Percentiles rank a stretch among this genome's conserved stretches.
Conservation (phyloP, 2,888 invertebrate species). For the Netelia fuscicornis region DNA sequence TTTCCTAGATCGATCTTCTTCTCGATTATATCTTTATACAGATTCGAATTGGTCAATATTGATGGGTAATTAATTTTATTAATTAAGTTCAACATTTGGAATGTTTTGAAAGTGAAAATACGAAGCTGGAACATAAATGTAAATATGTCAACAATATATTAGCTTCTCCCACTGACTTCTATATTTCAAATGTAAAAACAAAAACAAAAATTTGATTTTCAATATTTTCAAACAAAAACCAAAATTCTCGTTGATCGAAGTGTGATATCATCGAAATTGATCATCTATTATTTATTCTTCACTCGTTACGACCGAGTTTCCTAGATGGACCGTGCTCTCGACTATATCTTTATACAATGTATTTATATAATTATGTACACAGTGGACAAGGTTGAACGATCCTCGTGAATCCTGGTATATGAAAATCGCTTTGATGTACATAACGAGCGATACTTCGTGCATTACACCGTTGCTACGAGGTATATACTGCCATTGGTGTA, state of each 20-base stretch:
- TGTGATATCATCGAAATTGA: not conserved
- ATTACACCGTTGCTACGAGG: slow-evolving; percentile 20
- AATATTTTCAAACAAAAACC: too few species aligned
- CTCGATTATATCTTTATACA: not conserved
- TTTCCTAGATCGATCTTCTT: not conserved
- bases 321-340: not conserved
- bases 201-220: too few species aligned
- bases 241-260: too few species aligned
- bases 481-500: slow-evolving; percentile 31
- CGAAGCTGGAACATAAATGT: too few species aligned
- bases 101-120: too few species aligned
- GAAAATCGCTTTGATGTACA: slow-evolving; percentile 40
- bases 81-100: too few species aligned
- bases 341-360: not conserved
- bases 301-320: not conserved
- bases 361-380: not conserved
- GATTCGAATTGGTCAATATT: too few species aligned
- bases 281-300: not conserved
- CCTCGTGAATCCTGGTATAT: slow-evolving; percentile 47
- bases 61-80: too few species aligned
- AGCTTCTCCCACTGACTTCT: too few species aligned
- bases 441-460: slow-evolving; percentile 38
- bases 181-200: too few species aligned
- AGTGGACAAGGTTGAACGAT: slow-evolving; percentile 57
- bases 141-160: too few species aligned